Base-by-base conservation (phyloP, 2,888 invertebrate species). In the Charanyca ferruginea region DNA sequence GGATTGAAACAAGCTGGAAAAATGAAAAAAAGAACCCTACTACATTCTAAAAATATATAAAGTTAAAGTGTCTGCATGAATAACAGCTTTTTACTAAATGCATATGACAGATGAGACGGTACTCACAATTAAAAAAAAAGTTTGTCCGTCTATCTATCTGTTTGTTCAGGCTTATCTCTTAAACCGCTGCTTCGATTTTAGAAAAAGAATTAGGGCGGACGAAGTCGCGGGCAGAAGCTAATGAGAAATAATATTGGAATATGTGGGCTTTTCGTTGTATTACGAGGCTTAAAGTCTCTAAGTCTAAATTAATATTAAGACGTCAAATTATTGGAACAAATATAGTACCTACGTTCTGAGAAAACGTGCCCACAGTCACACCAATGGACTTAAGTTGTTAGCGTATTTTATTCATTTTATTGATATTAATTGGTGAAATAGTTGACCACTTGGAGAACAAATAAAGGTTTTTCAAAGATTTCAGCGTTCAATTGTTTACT, bases 391-490 rank as follows among this genome's bases (percentile, higher is more conserved):
- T 69, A 44, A 44, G 22, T 28, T 54, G n/a, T 48, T 49, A 51
- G 22, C 35, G n/a, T 59, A n/a, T 66, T 32, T 73, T 74, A n/a
- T 59, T 51, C 48, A 20, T 44, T 74, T 32, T 9, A 48, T 48
- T 51, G 54, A 59, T 44, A 45, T 49, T 54, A 45, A 49, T 61
- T n/a, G n/a, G n/a, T n/a, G n/a, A n/a, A 61, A 49, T 49, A 32
- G 51, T 45, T 8, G 16, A 20, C n/a, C 22, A 35, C 28, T 51
- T 32, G 41, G 16, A 20, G 13, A 22, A 25, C 7, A 9, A 35
- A 47, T 6, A 35, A 35, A 5, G 16, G 16, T 22, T 18, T 4
- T 28, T 42, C 22, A 5, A 16, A 22, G 8, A 18, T 28, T 28
- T 38, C n/a, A 13, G 22, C n/a, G 8, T 64, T 51, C 1, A 23